Percentiles rank a stretch among this genome's conserved stretches.
Evolutionary conservation across 2,888 invertebrate species (phyloP).

Genomic region (Oligia strigilis): DNA sequence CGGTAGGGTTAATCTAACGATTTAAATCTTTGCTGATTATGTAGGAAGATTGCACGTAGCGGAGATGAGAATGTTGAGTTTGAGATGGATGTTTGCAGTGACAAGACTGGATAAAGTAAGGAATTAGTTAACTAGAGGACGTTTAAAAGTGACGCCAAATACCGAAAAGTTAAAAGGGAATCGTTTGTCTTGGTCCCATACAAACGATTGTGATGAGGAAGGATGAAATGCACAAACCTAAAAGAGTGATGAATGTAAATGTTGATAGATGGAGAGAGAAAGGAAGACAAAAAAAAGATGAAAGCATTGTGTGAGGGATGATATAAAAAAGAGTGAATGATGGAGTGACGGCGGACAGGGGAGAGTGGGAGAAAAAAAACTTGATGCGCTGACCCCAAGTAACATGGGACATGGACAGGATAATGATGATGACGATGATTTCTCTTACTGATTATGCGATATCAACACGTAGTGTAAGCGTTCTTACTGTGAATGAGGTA

Average conservation of each 20-base stretch:
- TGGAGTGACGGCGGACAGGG: background rate
- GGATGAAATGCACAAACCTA: background rate
- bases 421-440: background rate
- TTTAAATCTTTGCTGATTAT: no score
- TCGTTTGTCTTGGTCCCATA: background rate
- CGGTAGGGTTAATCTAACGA: no score
- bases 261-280: background rate
- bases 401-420: no score
- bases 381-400: background rate
- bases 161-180: background rate
- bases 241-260: background rate
- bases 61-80: background rate
- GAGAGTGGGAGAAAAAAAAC: background rate
- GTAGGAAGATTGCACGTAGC: background rate
- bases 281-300: background rate
- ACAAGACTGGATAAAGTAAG: background rate
- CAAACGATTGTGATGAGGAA: background rate
- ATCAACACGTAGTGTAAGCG: background rate
- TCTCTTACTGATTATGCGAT: background rate
- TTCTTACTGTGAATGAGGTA: conserved; percentile 87
- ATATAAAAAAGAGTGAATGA: background rate
- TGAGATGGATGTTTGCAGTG: background rate
- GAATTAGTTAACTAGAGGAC: background rate
- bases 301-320: background rate
- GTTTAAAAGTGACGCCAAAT: background rate